Evolutionary conservation across 2,113 vertebrate species (phyloP).

Genomic region (Pangasianodon gigas): DNA sequence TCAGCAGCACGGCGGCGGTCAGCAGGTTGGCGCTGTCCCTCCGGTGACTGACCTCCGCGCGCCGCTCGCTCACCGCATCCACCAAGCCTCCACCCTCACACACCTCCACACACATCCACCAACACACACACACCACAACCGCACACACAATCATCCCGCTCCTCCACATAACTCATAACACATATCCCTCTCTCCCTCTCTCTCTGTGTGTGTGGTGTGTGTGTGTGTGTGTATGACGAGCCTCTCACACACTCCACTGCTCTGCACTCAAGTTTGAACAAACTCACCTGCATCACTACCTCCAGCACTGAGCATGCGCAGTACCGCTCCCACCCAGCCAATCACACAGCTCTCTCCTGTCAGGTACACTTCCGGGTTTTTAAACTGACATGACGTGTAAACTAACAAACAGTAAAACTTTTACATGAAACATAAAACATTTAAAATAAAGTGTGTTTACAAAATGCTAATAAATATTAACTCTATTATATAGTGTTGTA

Average conservation of each 20-base stretch:
- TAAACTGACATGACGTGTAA: background rate
- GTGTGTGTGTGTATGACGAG: background rate
- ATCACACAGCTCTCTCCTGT: background rate
- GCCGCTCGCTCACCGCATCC: constrained; percentile 55
- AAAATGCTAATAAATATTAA: background rate
- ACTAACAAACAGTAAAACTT: background rate
- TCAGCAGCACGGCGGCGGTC: constrained; percentile 83
- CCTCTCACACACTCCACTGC: background rate
- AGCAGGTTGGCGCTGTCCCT: constrained; percentile 88
- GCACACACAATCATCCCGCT: background rate
- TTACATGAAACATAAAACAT: background rate
- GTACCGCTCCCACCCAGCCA: background rate
- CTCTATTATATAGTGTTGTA: no score
- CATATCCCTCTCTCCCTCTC: background rate
- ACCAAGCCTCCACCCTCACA: constrained; percentile 66
- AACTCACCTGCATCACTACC: background rate
- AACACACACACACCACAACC: constrained; percentile 13
- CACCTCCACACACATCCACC: constrained; percentile 7
- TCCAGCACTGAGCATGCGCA: background rate
- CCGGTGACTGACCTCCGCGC: constrained; percentile 82
- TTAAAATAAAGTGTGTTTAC: background rate
- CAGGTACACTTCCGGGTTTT: background rate
- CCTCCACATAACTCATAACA: background rate
- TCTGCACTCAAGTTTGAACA: background rate
- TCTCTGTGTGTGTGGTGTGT: background rate